Evolutionary conservation across 2,888 invertebrate species (phyloP), one percentile per base, ranked within the genome.

Genomic region (Congeria kusceri): DNA sequence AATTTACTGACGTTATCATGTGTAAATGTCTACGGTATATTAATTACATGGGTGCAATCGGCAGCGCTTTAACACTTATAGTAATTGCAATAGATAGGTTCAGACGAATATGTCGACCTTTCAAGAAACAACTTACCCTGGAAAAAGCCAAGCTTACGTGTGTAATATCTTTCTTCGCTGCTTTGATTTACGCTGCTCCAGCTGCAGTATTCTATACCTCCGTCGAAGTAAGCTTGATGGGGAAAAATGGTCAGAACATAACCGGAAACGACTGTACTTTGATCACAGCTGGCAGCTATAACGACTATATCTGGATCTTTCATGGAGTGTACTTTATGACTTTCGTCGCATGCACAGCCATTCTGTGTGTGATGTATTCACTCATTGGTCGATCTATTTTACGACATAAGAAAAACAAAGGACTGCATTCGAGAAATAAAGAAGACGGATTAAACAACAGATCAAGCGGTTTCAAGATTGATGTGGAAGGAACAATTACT

Each of bases 231-330:
- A 27, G 28, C 13, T 20, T 72, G 11, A 27, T 13, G 4, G 44
- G 3, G 29, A n/a, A 18, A n/a, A 25, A 4, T 7, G 27, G 28
- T 32, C 20, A 7, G 11, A 28, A 9, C 3, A 18, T 74, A 15
- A 27, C 49, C 7, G 79, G 76, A 32, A 64, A 58, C 23, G 77
- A 77, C 61, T 83, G 83, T 27, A 79, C 77, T 15, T 69, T 73
- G n/a, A 67, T 47, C 4, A 68, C 59, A 39, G 61, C 70, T 25
- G 27, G 58, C 11, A 47, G 39, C 23, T 72, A 68, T 25, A 69
- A 67, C 11, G 18, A 46, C 0, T 78, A 72, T 44, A 28, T 78
- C 13, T 46, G 53, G 15, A 47, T 65, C 3, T 82, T 65, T 39
- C 71, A 82, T 47, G 25, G 53, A 9, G 23, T 78, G 20, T 56